Conservation (phyloP, 1,140 invertebrate species). For the Megathymus violae region DNA sequence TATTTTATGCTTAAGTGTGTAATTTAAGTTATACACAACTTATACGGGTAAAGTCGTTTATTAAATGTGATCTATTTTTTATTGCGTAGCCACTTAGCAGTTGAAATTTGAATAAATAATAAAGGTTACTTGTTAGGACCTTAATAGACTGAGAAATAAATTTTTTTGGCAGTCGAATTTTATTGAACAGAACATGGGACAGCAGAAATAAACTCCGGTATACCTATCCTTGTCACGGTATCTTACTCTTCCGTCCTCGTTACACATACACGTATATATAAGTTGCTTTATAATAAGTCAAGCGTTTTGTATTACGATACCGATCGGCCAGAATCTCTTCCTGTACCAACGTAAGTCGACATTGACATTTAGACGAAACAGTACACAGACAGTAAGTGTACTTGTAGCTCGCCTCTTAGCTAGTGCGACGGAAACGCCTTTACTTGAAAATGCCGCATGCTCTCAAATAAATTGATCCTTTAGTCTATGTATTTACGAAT, state of each 20-base stretch:
- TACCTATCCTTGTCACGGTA: conserved; percentile 43
- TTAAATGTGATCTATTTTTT: conserved; percentile 1
- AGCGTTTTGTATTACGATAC: conserved; percentile 37
- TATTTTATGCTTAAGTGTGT: no score
- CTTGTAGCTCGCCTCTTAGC: conserved; percentile 20
- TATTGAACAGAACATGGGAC: no score
- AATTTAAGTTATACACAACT: no score
- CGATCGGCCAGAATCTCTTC: conserved; percentile 63
- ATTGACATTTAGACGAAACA: conserved; percentile 70
- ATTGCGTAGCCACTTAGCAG: not conserved
- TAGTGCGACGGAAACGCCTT: conserved; percentile 41
- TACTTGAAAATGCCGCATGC: conserved; percentile 53
- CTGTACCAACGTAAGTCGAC: conserved; percentile 61
- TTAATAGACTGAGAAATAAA: conserved; percentile 7
- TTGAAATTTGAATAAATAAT: conserved; percentile 15
- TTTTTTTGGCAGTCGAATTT: no score
- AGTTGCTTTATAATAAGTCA: conserved; percentile 14
- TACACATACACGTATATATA: conserved; percentile 46
- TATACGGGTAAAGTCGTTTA: no score
- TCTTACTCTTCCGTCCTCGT: conserved; percentile 49
- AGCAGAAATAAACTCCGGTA: no score
- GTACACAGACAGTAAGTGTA: conserved; percentile 28
- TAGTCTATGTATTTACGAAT: conserved; percentile 36
- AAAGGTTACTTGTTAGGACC: conserved; percentile 26
- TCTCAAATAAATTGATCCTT: conserved; percentile 49